phyloP scores from a whole-genome alignment of 2,888 invertebrate species.

The Ormyrus thymus region DNA sequence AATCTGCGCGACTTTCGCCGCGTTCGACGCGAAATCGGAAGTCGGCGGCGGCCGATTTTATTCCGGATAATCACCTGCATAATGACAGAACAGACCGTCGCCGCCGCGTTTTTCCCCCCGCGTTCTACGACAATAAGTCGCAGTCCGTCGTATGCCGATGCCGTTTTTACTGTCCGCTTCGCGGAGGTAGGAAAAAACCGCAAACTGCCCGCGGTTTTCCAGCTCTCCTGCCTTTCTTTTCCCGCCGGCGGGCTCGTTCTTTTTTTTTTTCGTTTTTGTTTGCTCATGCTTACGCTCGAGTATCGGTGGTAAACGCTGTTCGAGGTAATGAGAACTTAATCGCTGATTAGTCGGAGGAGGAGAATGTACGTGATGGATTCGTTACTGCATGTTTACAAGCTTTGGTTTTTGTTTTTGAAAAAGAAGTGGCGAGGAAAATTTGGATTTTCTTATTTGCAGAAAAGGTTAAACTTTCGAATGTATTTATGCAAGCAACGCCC shows the following conservation, averaged over 20 bases:
- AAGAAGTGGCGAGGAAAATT: too few species aligned
- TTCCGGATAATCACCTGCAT: conserved; percentile 26
- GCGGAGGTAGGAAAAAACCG: conserved; percentile 14
- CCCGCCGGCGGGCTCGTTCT: neutral
- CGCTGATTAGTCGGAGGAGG: too few species aligned
- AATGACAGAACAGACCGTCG: neutral
- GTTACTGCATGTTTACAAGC: too few species aligned
- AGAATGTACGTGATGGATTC: too few species aligned
- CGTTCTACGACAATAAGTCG: neutral
- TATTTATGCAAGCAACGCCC: too few species aligned
- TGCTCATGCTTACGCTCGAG: too few species aligned
- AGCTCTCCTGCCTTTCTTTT: conserved; percentile 30
- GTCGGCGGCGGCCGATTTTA: neutral
- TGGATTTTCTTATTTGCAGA: too few species aligned
- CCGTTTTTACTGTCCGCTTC: neutral
- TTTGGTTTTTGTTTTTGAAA: too few species aligned
- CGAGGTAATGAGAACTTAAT: too few species aligned
- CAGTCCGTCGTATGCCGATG: neutral
- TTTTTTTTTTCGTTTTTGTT: too few species aligned
- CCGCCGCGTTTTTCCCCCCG: conserved; percentile 9
- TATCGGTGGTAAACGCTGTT: too few species aligned
- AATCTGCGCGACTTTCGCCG: conserved; percentile 21
- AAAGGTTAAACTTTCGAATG: too few species aligned
- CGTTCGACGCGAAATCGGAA: conserved; percentile 26
- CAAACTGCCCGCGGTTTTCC: conserved; percentile 30